phyloP scores from a whole-genome alignment of 2,888 invertebrate genomes.

The Drosophila recens region DNA sequence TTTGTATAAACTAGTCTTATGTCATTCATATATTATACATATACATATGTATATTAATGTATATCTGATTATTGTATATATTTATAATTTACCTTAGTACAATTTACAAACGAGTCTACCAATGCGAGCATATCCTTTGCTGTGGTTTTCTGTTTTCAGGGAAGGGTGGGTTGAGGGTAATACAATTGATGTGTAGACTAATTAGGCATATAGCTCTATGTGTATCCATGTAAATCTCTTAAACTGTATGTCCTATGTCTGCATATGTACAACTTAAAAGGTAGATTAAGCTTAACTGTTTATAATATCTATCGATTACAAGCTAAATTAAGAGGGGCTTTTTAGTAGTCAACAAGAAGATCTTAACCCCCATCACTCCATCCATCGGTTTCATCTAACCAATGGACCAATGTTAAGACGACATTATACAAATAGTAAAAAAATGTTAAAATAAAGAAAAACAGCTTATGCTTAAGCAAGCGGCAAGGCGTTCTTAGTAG shows the following conservation, averaged over 20 bases:
- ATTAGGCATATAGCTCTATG: constrained; percentile 6
- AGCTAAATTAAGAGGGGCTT: constrained; percentile 22
- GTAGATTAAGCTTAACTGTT: constrained; percentile 7
- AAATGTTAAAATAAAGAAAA: constrained; percentile 7
- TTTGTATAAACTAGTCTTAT: constrained; percentile 36
- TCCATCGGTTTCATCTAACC: neutral
- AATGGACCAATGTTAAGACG: constrained; percentile 3
- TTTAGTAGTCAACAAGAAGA: constrained; percentile 37
- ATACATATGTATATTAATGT: constrained; percentile 18
- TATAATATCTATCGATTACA: constrained; percentile 11
- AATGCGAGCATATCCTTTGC: constrained; percentile 18
- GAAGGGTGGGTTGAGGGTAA: constrained; percentile 10
- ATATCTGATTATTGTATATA: constrained; percentile 11
- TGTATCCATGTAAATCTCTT: constrained; percentile 8
- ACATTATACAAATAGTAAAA: constrained; percentile 24
- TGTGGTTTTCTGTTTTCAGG: neutral
- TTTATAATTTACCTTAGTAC: constrained; percentile 4
- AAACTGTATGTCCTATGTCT: constrained; percentile 1
- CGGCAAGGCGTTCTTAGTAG: constrained; percentile 40
- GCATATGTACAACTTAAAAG: constrained; percentile 68
- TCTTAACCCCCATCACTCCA: constrained; percentile 7
- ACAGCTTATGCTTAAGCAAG: constrained; percentile 26
- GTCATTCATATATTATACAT: constrained; percentile 17
- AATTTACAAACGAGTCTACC: constrained; percentile 4
- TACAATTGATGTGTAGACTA: constrained; percentile 10